Percentiles rank a stretch among this genome's conserved stretches.
Evolutionary conservation across 64 coral and sea anemone species (phyloP).

Genomic region (Stichodactyla mertensii): DNA sequence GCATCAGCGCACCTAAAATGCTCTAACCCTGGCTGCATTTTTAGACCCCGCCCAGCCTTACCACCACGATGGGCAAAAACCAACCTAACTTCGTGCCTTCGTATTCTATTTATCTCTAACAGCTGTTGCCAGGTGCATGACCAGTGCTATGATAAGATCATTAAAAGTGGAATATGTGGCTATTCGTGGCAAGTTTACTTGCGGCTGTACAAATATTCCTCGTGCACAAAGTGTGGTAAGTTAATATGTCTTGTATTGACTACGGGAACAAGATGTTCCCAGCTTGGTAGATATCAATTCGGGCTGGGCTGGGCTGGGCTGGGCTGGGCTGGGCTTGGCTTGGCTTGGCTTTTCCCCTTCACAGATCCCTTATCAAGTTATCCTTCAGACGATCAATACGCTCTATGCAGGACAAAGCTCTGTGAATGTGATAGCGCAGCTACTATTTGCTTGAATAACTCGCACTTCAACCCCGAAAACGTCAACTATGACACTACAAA

Average conservation of each 20-base stretch:
- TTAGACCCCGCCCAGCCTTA: too few species aligned
- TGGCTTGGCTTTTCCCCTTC: neutral
- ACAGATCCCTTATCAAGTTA: neutral
- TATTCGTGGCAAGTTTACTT: constrained; percentile 16
- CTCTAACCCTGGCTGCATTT: too few species aligned
- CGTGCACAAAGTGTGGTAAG: constrained; percentile 1
- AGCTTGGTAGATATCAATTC: too few species aligned
- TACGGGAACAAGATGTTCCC: too few species aligned
- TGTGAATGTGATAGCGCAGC: constrained; percentile 19
- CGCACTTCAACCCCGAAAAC: neutral
- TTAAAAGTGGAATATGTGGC: neutral
- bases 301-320: too few species aligned
- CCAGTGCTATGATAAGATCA: constrained; percentile 11
- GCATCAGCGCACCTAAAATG: too few species aligned
- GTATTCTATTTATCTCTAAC: too few species aligned
- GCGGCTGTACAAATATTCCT: neutral
- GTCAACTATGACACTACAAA: neutral
- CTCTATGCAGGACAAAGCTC: neutral
- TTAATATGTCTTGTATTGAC: too few species aligned
- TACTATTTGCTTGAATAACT: neutral
- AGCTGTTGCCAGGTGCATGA: constrained; percentile 12
- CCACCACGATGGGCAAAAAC: too few species aligned
- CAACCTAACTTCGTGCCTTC: too few species aligned
- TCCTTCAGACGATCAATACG: neutral
- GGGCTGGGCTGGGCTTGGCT: too few species aligned